Percentiles rank a stretch among this genome's conserved stretches.
These are phyloP conservation scores for Eupristina koningsbergeri DNA, from an alignment of 1,140 invertebrate genomes.

Conservation along the genomic window DNA sequence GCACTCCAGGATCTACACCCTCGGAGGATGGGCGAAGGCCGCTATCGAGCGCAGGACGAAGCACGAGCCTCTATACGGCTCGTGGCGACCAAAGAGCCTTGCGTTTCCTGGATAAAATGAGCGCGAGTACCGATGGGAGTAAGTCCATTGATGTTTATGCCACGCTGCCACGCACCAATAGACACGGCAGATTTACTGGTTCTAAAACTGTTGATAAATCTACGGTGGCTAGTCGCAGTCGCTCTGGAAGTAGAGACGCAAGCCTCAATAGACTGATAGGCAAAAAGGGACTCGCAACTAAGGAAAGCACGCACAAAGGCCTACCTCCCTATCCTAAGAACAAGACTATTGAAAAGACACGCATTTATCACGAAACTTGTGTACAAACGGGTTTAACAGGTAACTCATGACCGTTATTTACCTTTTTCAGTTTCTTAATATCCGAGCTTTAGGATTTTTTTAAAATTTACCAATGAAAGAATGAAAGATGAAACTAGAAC, in stretches of 20 bases:
- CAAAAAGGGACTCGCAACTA: neutral
- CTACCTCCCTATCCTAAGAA: conserved; percentile 61
- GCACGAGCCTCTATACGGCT: conserved; percentile 38
- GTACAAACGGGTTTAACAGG: conserved; percentile 83
- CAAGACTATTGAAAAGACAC: conserved; percentile 74
- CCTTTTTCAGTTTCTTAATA: neutral
- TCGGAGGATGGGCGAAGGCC: conserved; percentile 82
- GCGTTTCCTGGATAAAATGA: conserved; percentile 58
- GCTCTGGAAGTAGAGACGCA: conserved; percentile 64
- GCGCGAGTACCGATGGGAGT: conserved; percentile 71
- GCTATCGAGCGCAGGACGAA: conserved; percentile 57
- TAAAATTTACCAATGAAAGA: no score
- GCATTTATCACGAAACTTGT: conserved; percentile 85
- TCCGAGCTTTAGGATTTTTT: no score
- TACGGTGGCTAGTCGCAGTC: conserved; percentile 62
- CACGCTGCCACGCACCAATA: conserved; percentile 78
- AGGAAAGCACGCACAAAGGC: conserved; percentile 65
- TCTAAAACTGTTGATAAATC: conserved; percentile 64
- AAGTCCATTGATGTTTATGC: conserved; percentile 81
- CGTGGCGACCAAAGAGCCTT: conserved; percentile 26
- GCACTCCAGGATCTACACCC: conserved; percentile 77
- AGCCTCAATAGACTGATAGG: conserved; percentile 60
- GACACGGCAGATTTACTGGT: conserved; percentile 68
- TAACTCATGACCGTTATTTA: neutral
- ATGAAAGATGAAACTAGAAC: no score